Conservation (phyloP, 2,888 invertebrate species). For the Gerris lacustris region DNA sequence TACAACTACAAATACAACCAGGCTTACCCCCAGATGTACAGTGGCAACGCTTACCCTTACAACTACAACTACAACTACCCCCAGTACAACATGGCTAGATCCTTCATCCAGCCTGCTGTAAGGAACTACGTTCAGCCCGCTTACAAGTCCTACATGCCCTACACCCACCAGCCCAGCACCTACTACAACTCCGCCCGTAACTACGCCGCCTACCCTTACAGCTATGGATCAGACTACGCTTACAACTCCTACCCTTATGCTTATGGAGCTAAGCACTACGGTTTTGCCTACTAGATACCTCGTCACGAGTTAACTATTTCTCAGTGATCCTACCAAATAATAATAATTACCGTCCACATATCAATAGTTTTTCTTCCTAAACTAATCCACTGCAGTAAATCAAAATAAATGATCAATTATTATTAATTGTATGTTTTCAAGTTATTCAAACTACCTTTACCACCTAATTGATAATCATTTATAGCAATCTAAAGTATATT, state of each 20-base stretch:
- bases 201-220: not conserved
- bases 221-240: conserved; percentile 1
- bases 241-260: conserved; percentile 17
- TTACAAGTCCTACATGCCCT: not conserved
- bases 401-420: too few relatives aligned
- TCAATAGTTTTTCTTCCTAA: too few relatives aligned
- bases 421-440: too few relatives aligned
- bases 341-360: too few relatives aligned
- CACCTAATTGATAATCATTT: too few relatives aligned
- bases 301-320: not conserved
- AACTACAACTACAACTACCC: conserved; percentile 9
- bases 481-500: too few relatives aligned
- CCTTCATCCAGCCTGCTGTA: conserved; percentile 21
- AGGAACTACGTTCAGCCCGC: too few relatives aligned
- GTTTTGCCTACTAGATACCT: conserved; percentile 20
- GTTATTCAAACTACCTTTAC: too few relatives aligned
- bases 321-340: too few relatives aligned
- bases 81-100: conserved; percentile 14
- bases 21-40: not conserved
- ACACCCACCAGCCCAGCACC: conserved; percentile 18
- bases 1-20: not conserved
- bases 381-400: too few relatives aligned
- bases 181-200: conserved; percentile 7
- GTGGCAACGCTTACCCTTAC: conserved; percentile 1
- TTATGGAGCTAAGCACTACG: not conserved